These are phyloP conservation scores for Eciton burchellii DNA, from an alignment of 1,140 invertebrate genomes.

Conservation along the genomic window DNA sequence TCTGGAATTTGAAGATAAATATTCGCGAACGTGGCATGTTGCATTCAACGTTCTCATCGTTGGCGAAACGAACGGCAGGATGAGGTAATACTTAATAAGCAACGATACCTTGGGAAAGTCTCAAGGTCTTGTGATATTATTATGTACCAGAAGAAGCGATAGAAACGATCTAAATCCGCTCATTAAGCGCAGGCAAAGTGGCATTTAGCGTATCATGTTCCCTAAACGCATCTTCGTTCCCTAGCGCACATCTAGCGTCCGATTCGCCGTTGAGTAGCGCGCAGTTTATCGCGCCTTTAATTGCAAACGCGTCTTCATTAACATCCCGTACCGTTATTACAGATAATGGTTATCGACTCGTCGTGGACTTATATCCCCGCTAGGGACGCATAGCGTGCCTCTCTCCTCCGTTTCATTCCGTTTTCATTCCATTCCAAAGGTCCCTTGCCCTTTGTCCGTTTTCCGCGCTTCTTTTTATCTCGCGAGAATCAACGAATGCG, in stretches of 20 bases:
- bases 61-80: no score
- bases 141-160: no score
- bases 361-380: not conserved
- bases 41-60: no score
- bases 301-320: constrained; percentile 35
- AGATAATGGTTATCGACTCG: constrained; percentile 20
- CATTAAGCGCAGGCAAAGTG: not conserved
- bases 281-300: constrained; percentile 40
- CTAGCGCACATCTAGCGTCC: constrained; percentile 17
- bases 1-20: no score
- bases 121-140: no score
- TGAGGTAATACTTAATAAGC: no score
- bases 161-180: not conserved
- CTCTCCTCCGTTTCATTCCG: not conserved
- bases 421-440: not conserved
- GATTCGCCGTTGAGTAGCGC: constrained; percentile 13
- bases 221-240: not conserved
- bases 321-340: constrained; percentile 7
- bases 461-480: constrained; percentile 16
- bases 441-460: not conserved
- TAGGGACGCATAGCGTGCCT: not conserved
- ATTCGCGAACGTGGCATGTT: no score
- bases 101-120: no score
- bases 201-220: not conserved
- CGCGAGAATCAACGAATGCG: constrained; percentile 18